Base-by-base conservation (phyloP, 2,113 vertebrate genomes). In the Nothobranchius furzeri region DNA sequence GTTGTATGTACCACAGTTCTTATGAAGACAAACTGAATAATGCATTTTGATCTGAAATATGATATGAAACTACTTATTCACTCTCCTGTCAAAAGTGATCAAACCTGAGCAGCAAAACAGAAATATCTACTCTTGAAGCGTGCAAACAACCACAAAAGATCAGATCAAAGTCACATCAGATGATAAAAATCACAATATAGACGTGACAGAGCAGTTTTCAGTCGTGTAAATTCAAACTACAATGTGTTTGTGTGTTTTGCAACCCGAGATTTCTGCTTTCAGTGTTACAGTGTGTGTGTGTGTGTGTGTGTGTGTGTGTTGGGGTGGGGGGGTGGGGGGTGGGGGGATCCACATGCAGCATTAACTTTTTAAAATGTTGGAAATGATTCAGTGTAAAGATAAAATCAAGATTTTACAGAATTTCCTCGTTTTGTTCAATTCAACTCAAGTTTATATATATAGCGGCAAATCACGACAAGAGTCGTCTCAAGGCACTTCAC, bases 341-440 rank as follows among this genome's bases (percentile, higher is more conserved):
- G 43, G 15, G 8, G 59, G 54, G 56, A 59, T 46, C 52, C 20
- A 43, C 2, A 46, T 1, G 58, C 40, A 52, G 40, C 66, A 52
- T 73, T 60, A 48, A 43, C 56, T n/a, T 55, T 68, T 50, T 55
- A 56, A 64, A 70, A 35, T 25, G 65, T 13, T 59, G 57, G 20
- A 70, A 60, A 58, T 46, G 37, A 62, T 65, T 40, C 53, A 52
- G 51, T 69, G 68, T 59, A 73, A 68, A 76, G 54, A 48, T 15
- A 36, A 24, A 74, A 71, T 65, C 30, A 0, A 46, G 17, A 25
- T 45, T 84, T 82, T 25, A 80, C 13, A 75, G 65, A 75, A 76
- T 77, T 76, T 81, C 76, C 82, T 78, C 58, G 68, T 78, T 69
- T 75, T 73, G 76, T 79, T 86, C 5, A 53, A 73, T n/a, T n/a